Conservation (phyloP, 2,888 invertebrate species). For the Morpho deidamia region DNA sequence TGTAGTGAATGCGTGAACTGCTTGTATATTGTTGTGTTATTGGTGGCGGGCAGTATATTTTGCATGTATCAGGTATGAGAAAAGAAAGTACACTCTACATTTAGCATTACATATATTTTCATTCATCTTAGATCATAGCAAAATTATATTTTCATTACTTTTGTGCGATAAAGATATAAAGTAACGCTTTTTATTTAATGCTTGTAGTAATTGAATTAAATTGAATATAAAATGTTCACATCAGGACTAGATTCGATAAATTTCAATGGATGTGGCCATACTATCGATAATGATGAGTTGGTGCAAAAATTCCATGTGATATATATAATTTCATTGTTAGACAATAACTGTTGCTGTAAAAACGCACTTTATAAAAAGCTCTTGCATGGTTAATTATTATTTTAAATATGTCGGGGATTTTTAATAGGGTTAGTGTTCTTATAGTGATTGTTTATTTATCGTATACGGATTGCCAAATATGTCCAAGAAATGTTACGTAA, state of each 20-base stretch:
- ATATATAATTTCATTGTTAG: background rate
- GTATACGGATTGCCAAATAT: conserved; percentile 22
- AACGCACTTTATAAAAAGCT: background rate
- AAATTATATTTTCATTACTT: too few species aligned
- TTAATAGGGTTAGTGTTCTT: background rate
- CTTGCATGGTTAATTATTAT: background rate
- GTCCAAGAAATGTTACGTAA: conserved; percentile 24
- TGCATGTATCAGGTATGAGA: too few species aligned
- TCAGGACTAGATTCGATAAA: background rate
- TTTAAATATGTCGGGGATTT: background rate
- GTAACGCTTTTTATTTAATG: too few species aligned
- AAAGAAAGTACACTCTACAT: too few species aligned
- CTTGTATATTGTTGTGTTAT: too few species aligned
- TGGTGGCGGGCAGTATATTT: too few species aligned
- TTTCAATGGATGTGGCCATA: background rate
- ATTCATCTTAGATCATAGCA: too few species aligned
- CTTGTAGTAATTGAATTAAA: too few species aligned
- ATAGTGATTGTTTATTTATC: conserved; percentile 2
- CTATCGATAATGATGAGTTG: background rate
- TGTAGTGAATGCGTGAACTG: too few species aligned
- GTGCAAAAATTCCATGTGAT: conserved; percentile 4
- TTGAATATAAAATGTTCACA: too few species aligned
- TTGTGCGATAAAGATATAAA: too few species aligned
- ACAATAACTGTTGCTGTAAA: background rate
- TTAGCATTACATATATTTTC: too few species aligned